These are phyloP conservation scores for Himalopsyche japonica DNA, from an alignment of 2,888 invertebrate genomes.

Conservation along the genomic window DNA sequence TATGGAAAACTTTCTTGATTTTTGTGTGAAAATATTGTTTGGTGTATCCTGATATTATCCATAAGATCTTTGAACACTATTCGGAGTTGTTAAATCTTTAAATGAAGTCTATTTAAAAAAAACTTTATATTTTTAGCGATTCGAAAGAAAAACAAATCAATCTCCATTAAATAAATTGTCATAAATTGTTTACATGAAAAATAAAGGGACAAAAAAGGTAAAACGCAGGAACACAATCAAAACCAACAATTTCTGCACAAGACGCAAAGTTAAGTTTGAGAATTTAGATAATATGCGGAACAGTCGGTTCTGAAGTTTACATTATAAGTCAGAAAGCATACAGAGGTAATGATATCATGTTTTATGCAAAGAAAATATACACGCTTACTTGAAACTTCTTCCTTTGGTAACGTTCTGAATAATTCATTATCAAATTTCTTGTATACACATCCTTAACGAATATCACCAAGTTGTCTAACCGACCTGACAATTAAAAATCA, in stretches of 20 bases:
- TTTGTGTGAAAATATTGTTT: too few species aligned
- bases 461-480: neutral
- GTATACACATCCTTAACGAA: neutral
- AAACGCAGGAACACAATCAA: neutral
- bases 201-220: neutral
- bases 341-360: neutral
- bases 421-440: neutral
- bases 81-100: too few species aligned
- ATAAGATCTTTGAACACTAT: too few species aligned
- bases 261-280: neutral
- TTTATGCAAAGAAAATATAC: neutral
- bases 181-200: too few species aligned
- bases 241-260: neutral
- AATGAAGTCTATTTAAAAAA: too few species aligned
- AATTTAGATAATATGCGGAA: neutral
- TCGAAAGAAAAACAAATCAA: too few species aligned
- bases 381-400: neutral
- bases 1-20: too few species aligned
- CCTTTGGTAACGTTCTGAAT: neutral
- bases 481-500: neutral
- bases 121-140: too few species aligned
- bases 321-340: neutral
- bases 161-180: too few species aligned
- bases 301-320: neutral
- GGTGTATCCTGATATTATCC: too few species aligned